Evolutionary conservation across 2,888 invertebrate genomes (phyloP).

Genomic region (Platycnemis pennipes): DNA sequence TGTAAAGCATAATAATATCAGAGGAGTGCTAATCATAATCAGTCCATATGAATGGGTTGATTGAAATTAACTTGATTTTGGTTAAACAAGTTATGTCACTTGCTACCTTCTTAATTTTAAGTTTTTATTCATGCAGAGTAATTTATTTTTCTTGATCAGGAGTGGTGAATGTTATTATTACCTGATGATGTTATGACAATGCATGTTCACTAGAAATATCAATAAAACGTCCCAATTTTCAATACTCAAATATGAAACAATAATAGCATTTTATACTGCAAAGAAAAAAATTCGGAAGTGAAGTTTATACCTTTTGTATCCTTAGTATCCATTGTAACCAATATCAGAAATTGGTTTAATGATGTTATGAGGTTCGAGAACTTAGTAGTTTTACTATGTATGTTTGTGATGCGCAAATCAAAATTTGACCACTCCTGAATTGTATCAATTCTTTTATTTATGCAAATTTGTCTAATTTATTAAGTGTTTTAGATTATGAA

Average conservation of each 20-base stretch:
- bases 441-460: background rate
- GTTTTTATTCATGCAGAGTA: background rate
- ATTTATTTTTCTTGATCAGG: background rate
- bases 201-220: background rate
- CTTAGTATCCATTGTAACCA: background rate
- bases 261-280: background rate
- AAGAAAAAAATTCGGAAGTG: background rate
- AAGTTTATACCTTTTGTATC: conserved; percentile 15
- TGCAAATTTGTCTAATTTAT: background rate
- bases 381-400: background rate
- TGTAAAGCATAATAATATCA: background rate
- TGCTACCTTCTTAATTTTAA: background rate
- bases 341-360: background rate
- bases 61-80: background rate
- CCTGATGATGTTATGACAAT: background rate
- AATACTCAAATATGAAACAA: background rate
- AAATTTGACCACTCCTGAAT: conserved; percentile 12
- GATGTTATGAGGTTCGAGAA: background rate
- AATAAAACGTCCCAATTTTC: conserved; percentile 18
- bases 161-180: background rate
- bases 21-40: background rate
- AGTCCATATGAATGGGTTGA: background rate
- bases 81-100: background rate
- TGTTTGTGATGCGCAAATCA: background rate
- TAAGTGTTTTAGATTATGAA: background rate